Evolutionary conservation across 1,140 invertebrate genomes (phyloP), one percentile per base, ranked within the genome.

Genomic region (Metaphire vulgaris): DNA sequence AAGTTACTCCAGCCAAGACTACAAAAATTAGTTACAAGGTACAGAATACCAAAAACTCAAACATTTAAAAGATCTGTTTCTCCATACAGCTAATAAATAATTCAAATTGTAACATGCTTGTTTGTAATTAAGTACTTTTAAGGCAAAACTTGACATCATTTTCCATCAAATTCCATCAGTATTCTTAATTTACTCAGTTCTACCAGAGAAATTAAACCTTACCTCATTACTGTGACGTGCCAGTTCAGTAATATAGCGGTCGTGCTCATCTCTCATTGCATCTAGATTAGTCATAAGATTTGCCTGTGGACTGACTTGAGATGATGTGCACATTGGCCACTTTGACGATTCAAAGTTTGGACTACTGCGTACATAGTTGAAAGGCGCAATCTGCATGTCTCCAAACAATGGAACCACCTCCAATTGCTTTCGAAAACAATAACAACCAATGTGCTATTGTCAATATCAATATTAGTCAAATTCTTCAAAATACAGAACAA

Each of bases 331-430:
- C 91, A 95, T 33, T 1, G 96, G 96, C 97, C 97, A 99, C 83
- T 92, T 92, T 2, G 89, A 89, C 0, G 93, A 88, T 83, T 99
- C 97, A 86, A 95, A 99, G 84, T 97, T 93, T 81, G 95, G 94
- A 73, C 93, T 96, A 69, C 94, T 89, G 86, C 95, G 97, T 67
- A 99, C 96, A 83, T 99, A 99, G 85, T 97, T 96, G 84, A 99
- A 99, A 0, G 97, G 97, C 0, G 96, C 94, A 76, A 99, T 98
- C 88, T 99, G 97, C 97, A 99, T 99, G 83, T 99, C 97, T 1
- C 97, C 97, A 87, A 98, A 99, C 6, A 99, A 86, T 0, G 97
- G 97, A 0, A 99, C 97, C 75, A 99, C 96, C 89, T 99, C 96
- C 67, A 99, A 85, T 86, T 97, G 83, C 85, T 86, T 77, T 32